Percentiles rank a stretch among this genome's conserved stretches.
Conservation (phyloP, 2,113 vertebrate species). For the Rhabdomys dilectus region DNA sequence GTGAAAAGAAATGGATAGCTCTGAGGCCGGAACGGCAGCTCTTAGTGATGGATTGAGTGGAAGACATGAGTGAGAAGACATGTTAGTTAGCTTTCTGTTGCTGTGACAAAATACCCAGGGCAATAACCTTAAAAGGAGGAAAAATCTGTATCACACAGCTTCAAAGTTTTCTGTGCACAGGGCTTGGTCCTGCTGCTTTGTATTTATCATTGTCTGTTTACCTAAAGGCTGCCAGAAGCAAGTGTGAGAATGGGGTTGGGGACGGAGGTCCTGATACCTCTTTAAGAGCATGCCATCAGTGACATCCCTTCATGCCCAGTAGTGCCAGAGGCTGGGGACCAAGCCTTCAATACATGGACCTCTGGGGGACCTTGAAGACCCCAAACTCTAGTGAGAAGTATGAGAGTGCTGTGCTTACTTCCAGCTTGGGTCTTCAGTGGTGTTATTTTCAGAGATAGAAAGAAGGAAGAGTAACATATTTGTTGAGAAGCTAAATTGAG, state of each 20-base stretch:
- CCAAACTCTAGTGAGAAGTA: neutral
- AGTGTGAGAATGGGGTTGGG: no score
- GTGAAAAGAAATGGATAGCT: slow-evolving; percentile 13
- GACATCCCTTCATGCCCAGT: neutral
- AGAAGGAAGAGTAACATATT: slow-evolving; percentile 29
- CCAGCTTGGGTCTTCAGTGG: neutral
- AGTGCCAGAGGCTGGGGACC: neutral
- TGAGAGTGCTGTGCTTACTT: neutral
- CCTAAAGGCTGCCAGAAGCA: neutral
- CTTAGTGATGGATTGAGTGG: neutral
- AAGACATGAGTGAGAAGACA: neutral
- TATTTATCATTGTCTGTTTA: neutral
- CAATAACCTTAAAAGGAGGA: neutral
- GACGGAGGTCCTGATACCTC: neutral
- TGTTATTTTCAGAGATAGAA: neutral
- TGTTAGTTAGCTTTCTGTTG: neutral
- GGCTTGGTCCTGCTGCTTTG: neutral
- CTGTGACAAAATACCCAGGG: neutral
- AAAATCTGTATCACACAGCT: neutral
- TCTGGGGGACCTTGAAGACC: neutral
- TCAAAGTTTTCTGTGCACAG: neutral
- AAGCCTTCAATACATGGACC: neutral
- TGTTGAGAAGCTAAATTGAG: slow-evolving; percentile 10
- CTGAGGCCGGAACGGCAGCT: neutral
- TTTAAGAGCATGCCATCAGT: neutral